Percentiles rank a stretch among this genome's conserved stretches.
Evolutionary conservation across 2,797 vertebrate genomes (phyloP).

Genomic region (Simalia tracyae): DNA sequence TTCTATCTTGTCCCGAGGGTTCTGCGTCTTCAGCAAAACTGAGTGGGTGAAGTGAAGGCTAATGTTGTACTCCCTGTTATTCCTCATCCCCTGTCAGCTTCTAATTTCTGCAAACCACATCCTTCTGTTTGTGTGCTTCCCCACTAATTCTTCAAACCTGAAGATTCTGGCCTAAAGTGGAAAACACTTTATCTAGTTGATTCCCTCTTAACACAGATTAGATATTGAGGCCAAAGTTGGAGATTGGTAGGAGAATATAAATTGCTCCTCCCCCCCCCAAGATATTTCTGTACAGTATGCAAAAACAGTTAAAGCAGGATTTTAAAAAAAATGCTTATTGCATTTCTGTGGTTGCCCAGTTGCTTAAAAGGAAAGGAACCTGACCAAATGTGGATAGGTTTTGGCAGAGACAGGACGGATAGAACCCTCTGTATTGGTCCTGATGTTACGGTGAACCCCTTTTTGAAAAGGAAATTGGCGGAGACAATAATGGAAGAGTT

Average conservation of each 20-base stretch:
- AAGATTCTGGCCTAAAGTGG: not conserved
- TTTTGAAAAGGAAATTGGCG: too few relatives aligned
- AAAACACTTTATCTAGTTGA: not conserved
- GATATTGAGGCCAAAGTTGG: not conserved
- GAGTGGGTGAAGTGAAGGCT: not conserved
- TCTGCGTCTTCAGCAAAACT: not conserved
- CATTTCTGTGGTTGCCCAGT: not conserved
- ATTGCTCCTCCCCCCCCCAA: not conserved
- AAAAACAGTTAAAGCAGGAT: too few relatives aligned
- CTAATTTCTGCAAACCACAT: slow-evolving; percentile 9
- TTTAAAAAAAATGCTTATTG: too few relatives aligned
- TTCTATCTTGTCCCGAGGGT: not conserved
- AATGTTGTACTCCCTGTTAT: not conserved
- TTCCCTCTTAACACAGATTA: not conserved
- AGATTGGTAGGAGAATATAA: not conserved
- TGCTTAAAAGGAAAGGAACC: not conserved
- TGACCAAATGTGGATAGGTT: too few relatives aligned
- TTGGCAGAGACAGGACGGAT: not conserved
- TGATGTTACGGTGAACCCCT: not conserved
- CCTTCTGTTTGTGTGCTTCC: not conserved
- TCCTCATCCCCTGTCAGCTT: not conserved
- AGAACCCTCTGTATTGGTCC: not conserved
- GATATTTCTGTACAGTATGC: too few relatives aligned
- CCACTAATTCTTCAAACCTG: not conserved
- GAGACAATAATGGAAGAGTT: too few relatives aligned